phyloP scores from a whole-genome alignment of 2,797 vertebrate genomes.

The Paguma larvata region DNA sequence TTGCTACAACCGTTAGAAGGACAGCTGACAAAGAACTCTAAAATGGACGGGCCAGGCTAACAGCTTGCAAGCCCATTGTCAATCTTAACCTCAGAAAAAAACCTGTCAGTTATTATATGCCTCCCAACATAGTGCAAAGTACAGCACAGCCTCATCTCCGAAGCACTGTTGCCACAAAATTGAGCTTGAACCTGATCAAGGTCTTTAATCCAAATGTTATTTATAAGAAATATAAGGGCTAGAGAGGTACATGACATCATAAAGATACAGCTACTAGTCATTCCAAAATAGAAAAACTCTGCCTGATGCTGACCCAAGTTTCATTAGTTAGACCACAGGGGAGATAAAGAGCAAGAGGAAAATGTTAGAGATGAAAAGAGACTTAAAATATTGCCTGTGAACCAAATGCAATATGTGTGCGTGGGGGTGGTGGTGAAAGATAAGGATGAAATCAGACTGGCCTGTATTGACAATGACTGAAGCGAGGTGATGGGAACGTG shows the following conservation, averaged over 20 bases:
- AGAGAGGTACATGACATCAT: not conserved
- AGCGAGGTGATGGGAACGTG: not conserved
- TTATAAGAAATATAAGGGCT: not conserved
- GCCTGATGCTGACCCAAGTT: not conserved
- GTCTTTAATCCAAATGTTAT: not conserved
- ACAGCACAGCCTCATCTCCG: not conserved
- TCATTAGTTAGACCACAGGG: not conserved
- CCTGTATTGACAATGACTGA: too few relatives aligned
- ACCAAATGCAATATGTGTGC: not conserved
- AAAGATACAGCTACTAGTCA: not conserved
- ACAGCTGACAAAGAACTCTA: not conserved
- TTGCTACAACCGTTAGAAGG: not conserved
- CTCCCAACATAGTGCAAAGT: not conserved
- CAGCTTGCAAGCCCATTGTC: not conserved
- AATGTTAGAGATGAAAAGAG: not conserved
- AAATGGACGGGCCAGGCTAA: not conserved
- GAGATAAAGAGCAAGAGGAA: not conserved
- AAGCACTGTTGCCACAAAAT: not conserved
- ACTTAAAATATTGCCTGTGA: not conserved
- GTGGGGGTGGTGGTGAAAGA: not conserved
- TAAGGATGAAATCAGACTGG: not conserved
- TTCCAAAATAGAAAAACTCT: constrained; percentile 1
- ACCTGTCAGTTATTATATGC: not conserved
- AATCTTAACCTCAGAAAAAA: not conserved
- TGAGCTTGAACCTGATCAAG: not conserved